Evolutionary conservation across 2,797 vertebrate genomes (phyloP), one percentile per base, ranked within the genome.

Genomic region (Protosalanx chinensis): DNA sequence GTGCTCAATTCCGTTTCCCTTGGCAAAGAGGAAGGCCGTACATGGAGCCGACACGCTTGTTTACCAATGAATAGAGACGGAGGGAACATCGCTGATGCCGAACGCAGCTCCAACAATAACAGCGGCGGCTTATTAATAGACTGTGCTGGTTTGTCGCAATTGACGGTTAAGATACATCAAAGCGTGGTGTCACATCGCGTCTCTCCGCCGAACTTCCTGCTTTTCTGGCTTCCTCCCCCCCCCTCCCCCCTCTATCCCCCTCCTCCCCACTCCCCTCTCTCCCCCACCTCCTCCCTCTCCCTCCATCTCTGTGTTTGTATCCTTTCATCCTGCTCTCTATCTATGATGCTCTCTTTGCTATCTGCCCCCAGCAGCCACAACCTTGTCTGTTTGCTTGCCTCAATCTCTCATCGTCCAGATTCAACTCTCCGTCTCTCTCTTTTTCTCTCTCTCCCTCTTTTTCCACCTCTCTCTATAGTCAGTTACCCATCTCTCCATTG

Each of bases 121-220:
- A 64, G 73, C 73, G 72, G 73, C 68, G 35, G 64, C 56, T 72
- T 81, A 86, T 84, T 80, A 81, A 84, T 82, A 84, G 79, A 66
- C n/a, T n/a, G n/a, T 77, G 33, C 32, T 59, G 29, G 41, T 62
- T 62, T 62, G 70, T 62, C 15, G 70, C 49, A 59, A 60, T 66
- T 71, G 67, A 79, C 76, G 30, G 59, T 65, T 32, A 57, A 57
- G 53, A 60, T 33, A 68, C 57, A 62, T 73, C 64, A 68, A 68
- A 58, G 71, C 72, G 62, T 72, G 27, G 59, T 20, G 35, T 37
- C 5, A 37, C 5, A 37, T 33, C 7, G 7, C 5, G 7, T 37
- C 35, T 37, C 35, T 37, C 5, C 35, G 35, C 35, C 35, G 5
- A 37, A 37, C 35, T 37, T 33, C 33, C 33, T 33, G 33, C 33